phyloP scores from a whole-genome alignment of 2,797 vertebrate species.

The Parambassis ranga region DNA sequence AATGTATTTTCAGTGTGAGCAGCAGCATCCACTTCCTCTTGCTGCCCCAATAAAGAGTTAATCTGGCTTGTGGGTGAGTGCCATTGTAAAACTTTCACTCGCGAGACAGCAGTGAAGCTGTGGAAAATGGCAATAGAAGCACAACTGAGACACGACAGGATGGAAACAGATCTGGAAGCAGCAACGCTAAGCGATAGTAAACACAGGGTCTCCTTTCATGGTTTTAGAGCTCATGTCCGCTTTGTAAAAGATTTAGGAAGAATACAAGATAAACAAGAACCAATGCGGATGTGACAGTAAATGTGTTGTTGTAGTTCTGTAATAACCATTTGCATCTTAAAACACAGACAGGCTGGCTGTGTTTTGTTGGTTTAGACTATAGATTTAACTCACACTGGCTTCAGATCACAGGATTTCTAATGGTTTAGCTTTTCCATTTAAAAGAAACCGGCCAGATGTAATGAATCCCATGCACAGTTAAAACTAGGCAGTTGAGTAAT shows the following conservation, averaged over 20 bases:
- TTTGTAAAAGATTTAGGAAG: conserved; percentile 23
- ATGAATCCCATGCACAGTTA: conserved; percentile 60
- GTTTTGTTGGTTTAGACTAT: conserved; percentile 24
- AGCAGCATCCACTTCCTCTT: neutral
- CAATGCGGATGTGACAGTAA: conserved; percentile 44
- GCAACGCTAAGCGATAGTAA: conserved; percentile 64
- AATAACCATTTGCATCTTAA: conserved; percentile 41
- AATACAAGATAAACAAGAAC: conserved; percentile 43
- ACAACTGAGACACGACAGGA: conserved; percentile 66
- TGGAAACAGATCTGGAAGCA: conserved; percentile 77
- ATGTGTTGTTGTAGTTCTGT: conserved; percentile 47
- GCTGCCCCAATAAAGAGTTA: conserved; percentile 38
- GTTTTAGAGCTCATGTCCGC: conserved; percentile 33
- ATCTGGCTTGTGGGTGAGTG: conserved; percentile 36
- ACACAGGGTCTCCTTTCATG: conserved; percentile 55
- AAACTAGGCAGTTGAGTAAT: conserved; percentile 46
- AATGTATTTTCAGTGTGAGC: neutral
- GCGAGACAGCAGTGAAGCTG: conserved; percentile 60
- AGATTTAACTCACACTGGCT: conserved; percentile 49
- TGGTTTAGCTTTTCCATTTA: conserved; percentile 60
- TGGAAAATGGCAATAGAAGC: conserved; percentile 74
- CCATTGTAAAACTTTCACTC: conserved; percentile 56
- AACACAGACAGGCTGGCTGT: too few species aligned
- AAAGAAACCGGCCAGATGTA: conserved; percentile 40
- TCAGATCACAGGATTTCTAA: conserved; percentile 48